These are phyloP conservation scores for Delphinapterus leucas DNA, from an alignment of 2,113 vertebrate genomes.

Conservation along the genomic window DNA sequence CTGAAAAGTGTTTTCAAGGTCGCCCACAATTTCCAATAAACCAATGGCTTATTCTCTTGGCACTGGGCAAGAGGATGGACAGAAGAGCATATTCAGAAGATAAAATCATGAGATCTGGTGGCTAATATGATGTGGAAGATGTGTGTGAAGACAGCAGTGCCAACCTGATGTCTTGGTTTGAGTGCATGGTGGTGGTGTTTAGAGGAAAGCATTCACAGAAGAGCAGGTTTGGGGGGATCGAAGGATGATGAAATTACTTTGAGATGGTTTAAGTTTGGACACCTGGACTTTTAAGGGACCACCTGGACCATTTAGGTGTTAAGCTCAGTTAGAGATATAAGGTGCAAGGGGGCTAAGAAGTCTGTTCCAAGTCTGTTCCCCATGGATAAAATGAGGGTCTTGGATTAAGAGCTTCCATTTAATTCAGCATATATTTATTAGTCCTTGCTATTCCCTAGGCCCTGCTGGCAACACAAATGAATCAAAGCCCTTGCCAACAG, in stretches of 20 bases:
- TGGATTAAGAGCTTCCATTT: background rate
- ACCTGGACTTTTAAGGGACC: background rate
- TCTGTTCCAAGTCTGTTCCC: background rate
- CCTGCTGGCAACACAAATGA: background rate
- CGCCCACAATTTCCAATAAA: constrained; percentile 13
- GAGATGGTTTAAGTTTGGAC: background rate
- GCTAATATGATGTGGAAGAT: background rate
- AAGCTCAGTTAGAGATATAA: background rate
- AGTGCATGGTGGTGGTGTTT: background rate
- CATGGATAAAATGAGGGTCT: background rate
- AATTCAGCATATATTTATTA: background rate
- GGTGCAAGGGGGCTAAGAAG: background rate
- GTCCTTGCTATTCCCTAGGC: background rate
- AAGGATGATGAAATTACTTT: background rate
- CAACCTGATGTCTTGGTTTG: background rate
- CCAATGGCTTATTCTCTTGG: background rate
- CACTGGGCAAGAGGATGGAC: background rate
- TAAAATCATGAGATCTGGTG: background rate
- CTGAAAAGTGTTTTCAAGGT: background rate
- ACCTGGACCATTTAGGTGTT: background rate
- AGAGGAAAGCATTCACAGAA: background rate
- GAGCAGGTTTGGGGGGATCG: background rate
- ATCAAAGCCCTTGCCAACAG: background rate
- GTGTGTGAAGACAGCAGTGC: background rate
- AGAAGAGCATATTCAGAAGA: background rate